Conservation (phyloP, 2,888 invertebrate genomes). For the Tryphoninae sp. region DNA sequence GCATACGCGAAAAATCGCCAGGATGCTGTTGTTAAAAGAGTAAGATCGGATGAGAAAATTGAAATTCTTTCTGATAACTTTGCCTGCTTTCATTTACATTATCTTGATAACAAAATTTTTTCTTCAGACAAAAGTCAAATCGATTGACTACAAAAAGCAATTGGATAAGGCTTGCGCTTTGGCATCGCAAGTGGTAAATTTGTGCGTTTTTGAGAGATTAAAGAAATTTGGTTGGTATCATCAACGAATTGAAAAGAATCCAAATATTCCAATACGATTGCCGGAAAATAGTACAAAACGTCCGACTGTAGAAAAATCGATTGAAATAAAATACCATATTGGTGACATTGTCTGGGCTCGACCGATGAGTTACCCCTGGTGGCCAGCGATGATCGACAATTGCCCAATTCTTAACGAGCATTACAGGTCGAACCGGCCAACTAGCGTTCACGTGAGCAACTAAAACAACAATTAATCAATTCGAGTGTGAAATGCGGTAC, state of each 20-base stretch:
- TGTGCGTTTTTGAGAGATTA: too few species aligned
- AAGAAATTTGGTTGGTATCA: too few species aligned
- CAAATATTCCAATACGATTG: too few species aligned
- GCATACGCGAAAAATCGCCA: slow-evolving; percentile 73
- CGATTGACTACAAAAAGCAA: background rate
- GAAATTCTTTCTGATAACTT: background rate
- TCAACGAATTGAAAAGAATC: too few species aligned
- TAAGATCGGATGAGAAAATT: slow-evolving; percentile 7
- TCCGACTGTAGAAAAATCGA: slow-evolving; percentile 76
- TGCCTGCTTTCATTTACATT: background rate
- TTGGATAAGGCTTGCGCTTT: background rate
- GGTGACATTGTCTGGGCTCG: slow-evolving; percentile 87
- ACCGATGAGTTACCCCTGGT: slow-evolving; percentile 85
- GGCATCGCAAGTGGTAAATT: background rate
- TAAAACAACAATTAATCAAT: too few species aligned
- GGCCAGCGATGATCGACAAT: slow-evolving; percentile 89
- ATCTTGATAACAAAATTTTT: background rate
- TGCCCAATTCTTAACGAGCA: slow-evolving; percentile 82
- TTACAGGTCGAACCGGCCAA: slow-evolving; percentile 52
- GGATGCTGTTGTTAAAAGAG: slow-evolving; percentile 32
- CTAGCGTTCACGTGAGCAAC: slow-evolving; percentile 60
- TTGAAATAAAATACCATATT: slow-evolving; percentile 84
- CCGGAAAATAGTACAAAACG: background rate
- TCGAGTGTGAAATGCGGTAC: too few species aligned
- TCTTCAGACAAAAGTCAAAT: background rate